phyloP scores from a whole-genome alignment of 53 echinoderm and acorn worm species.

The Mesocentrotus franciscanus region DNA sequence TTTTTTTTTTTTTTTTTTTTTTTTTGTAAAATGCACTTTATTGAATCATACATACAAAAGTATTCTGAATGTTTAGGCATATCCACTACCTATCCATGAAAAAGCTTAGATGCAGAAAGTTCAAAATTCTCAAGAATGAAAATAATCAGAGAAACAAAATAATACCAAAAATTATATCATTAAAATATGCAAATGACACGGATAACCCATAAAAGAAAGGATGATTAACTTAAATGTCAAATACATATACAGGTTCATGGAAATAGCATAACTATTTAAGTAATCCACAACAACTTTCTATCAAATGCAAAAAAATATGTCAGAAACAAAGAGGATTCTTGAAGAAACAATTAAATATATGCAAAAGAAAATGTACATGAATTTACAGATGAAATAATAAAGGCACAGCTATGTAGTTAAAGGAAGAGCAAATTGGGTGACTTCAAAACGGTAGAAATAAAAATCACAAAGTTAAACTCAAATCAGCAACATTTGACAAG shows the following conservation, averaged over 20 bases:
- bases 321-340: neutral
- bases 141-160: neutral
- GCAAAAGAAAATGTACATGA: constrained; percentile 44
- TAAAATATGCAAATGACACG: neutral
- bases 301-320: neutral
- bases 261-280: neutral
- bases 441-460: neutral
- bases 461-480: neutral
- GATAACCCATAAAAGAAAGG: neutral
- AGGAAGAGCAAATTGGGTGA: constrained; percentile 1
- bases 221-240: neutral
- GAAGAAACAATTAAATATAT: constrained; percentile 19
- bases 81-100: constrained; percentile 39
- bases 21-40: constrained; percentile 58
- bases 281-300: neutral
- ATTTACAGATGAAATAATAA: constrained; percentile 43
- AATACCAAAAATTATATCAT: constrained; percentile 12
- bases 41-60: constrained; percentile 53
- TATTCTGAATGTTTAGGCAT: constrained; percentile 40
- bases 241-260: neutral
- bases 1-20: too few species aligned
- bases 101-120: constrained; percentile 28
- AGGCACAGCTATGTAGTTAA: constrained; percentile 9
- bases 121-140: constrained; percentile 20
- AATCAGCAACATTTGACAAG: neutral